phyloP scores from a whole-genome alignment of 2,113 vertebrate genomes.

The Centropus bengalensis region DNA sequence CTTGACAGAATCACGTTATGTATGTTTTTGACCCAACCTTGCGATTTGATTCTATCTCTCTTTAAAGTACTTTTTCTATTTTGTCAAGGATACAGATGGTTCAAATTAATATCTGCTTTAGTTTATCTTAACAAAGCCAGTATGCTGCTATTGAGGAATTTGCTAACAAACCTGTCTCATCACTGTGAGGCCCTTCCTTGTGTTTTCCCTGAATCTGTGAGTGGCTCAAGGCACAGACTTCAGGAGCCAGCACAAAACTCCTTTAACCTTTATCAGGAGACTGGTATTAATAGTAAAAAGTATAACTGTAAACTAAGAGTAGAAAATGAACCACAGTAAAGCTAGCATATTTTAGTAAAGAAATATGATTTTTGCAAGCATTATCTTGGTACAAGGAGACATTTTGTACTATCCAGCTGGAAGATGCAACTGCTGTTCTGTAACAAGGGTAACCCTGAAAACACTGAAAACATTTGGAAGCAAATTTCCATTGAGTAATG shows the following conservation, averaged over 20 bases:
- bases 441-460: not conserved
- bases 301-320: not conserved
- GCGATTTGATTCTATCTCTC: not conserved
- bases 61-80: not conserved
- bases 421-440: not conserved
- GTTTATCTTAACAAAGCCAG: not conserved
- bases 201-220: not conserved
- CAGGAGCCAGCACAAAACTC: not conserved
- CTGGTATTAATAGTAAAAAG: not conserved
- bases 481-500: not conserved
- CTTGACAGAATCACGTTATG: not conserved
- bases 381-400: not conserved
- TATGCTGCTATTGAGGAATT: not conserved
- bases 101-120: not conserved
- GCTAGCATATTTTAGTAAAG: not conserved
- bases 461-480: not conserved
- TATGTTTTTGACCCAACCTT: not conserved
- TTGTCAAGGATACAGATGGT: not conserved
- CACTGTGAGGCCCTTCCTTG: not conserved
- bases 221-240: not conserved
- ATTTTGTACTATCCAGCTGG: not conserved
- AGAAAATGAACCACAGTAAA: not conserved
- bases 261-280: not conserved
- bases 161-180: not conserved
- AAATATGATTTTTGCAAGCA: not conserved